phyloP scores from a whole-genome alignment of 2,888 invertebrate species.

The Melitaea athalia region DNA sequence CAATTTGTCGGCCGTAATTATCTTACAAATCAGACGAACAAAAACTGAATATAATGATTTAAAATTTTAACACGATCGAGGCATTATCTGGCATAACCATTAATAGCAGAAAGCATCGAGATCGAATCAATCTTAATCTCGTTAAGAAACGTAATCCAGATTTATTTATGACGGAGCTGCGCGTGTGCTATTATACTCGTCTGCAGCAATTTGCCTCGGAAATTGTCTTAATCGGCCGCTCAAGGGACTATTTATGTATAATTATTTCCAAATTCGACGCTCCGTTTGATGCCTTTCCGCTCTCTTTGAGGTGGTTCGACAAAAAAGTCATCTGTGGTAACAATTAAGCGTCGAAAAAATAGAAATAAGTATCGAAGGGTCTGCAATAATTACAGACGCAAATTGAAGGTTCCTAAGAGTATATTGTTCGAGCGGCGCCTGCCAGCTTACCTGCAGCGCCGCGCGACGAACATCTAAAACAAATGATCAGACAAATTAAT shows the following conservation, averaged over 20 bases:
- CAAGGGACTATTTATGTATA: conserved; percentile 83
- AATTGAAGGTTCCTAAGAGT: conserved; percentile 80
- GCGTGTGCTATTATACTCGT: conserved; percentile 82
- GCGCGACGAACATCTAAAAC: conserved; percentile 54
- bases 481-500: conserved; percentile 16
- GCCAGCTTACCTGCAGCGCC: conserved; percentile 69
- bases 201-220: conserved; percentile 82
- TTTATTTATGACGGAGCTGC: conserved; percentile 79
- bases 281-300: conserved; percentile 82
- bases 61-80: conserved; percentile 74
- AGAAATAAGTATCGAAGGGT: conserved; percentile 82
- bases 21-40: conserved; percentile 71
- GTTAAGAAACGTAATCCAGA: conserved; percentile 82
- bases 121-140: conserved; percentile 82
- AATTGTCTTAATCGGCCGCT: conserved; percentile 83
- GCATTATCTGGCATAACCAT: conserved; percentile 73
- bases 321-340: conserved; percentile 83
- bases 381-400: conserved; percentile 82
- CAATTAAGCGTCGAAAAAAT: conserved; percentile 80
- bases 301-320: conserved; percentile 81
- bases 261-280: conserved; percentile 83
- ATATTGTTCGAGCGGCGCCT: conserved; percentile 73
- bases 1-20: conserved; percentile 81
- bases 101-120: conserved; percentile 79
- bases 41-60: conserved; percentile 74